phyloP scores from a whole-genome alignment of 2,113 vertebrate genomes.

The Numenius arquata region DNA sequence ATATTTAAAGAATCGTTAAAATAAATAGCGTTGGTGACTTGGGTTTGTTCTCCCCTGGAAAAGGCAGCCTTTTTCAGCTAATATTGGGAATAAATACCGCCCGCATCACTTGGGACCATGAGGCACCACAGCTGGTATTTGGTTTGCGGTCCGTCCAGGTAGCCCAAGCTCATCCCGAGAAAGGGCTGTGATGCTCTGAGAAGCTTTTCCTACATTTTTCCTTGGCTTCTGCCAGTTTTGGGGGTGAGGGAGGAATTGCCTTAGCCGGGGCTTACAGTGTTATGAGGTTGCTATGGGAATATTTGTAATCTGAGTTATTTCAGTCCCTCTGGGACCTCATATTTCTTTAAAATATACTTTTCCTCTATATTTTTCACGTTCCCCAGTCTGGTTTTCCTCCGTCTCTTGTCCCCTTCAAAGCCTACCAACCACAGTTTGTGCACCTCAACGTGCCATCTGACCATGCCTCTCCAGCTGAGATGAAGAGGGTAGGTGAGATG shows the following conservation, averaged over 20 bases:
- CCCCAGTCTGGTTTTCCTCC: not conserved
- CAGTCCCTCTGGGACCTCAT: not conserved
- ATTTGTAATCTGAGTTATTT: not conserved
- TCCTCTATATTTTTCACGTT: not conserved
- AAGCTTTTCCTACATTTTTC: not conserved
- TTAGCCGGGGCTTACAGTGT: not conserved
- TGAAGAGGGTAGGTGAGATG: not conserved
- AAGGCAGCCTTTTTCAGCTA: not conserved
- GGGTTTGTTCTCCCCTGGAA: not conserved
- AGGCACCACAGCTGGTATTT: not conserved
- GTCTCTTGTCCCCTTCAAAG: not conserved
- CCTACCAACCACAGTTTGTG: rapidly evolving
- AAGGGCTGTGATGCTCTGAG: not conserved
- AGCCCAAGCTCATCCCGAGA: not conserved
- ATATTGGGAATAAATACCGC: not conserved
- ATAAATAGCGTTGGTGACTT: not conserved
- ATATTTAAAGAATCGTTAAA: not conserved
- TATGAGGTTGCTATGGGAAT: not conserved
- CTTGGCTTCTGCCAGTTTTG: not conserved
- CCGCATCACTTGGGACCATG: not conserved
- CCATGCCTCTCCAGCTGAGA: rapidly evolving
- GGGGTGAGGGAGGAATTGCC: not conserved
- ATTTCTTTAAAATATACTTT: not conserved
- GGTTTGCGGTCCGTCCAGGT: not conserved
- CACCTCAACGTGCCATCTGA: not conserved